phyloP scores from a whole-genome alignment of 1,140 invertebrate species.

The Andrena cerasifolii region DNA sequence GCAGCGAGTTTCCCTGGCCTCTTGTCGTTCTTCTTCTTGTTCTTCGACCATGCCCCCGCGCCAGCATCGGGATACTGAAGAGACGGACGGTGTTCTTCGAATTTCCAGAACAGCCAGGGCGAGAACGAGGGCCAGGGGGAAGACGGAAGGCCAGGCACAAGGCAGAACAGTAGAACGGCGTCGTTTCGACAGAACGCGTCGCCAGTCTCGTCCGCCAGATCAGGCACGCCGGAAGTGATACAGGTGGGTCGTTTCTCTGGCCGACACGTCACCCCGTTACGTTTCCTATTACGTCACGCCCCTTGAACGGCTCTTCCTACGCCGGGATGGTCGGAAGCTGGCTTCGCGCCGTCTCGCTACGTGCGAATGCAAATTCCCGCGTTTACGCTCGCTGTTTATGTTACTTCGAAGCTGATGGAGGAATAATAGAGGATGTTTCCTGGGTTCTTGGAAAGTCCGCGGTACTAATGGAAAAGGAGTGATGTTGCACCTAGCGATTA shows the following conservation, averaged over 20 bases:
- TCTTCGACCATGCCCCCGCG: too few relatives aligned
- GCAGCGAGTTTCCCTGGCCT: neutral
- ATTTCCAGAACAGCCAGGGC: slow-evolving; percentile 69
- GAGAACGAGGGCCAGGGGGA: slow-evolving; percentile 64
- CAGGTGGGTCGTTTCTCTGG: slow-evolving; percentile 67
- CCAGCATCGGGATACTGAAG: neutral
- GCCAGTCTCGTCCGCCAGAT: slow-evolving; percentile 59
- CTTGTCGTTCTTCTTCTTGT: neutral
- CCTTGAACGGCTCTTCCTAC: too few relatives aligned
- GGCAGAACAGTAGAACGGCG: slow-evolving; percentile 64
- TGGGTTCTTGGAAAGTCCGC: too few relatives aligned
- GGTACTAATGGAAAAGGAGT: too few relatives aligned
- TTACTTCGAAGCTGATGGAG: too few relatives aligned
- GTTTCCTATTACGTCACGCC: neutral
- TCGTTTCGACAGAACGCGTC: slow-evolving; percentile 65
- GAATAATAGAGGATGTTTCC: too few relatives aligned
- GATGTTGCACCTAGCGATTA: too few relatives aligned
- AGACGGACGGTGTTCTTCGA: neutral
- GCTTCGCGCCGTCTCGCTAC: too few relatives aligned
- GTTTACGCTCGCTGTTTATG: too few relatives aligned
- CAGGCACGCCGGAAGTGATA: slow-evolving; percentile 71
- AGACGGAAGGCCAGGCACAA: slow-evolving; percentile 32
- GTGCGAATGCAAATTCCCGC: too few relatives aligned
- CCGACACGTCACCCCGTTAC: neutral
- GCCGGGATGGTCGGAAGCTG: too few relatives aligned